Base-by-base conservation (phyloP, 2,888 invertebrate species). In the Hyposoter didymator region DNA sequence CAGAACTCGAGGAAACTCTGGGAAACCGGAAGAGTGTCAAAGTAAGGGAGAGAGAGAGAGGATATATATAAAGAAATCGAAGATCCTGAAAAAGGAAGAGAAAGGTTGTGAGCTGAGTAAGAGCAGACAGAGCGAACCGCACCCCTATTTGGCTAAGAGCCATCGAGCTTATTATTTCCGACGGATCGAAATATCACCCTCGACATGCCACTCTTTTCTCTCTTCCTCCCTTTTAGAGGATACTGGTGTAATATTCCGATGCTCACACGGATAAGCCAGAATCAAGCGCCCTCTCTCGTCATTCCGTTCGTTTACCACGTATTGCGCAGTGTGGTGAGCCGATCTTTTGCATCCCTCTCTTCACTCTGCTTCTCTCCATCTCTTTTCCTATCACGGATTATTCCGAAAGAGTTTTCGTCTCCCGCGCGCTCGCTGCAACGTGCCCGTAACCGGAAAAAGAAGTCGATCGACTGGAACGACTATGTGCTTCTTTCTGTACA, bases 101-200 rank as follows among this genome's bases (percentile, higher is more conserved):
- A 22, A 49, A 66, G 35, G 43, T 35, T 66, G 62, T 14, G 49
- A 79, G 72, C 79, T 47, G 85, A 82, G 82, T 70, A 52, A 73
- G 52, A 80, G 73, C 75, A 72, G 87, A 74, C 72, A 73, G 87
- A 75, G 59, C 64, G 76, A 84, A 84, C 85, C 85, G 84, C 85
- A 74, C 83, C 88, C 87, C 88, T 89, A 89, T 91, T 90, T 91
- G 91, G 91, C 91, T 90, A 88, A 90, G 90, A 91, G 91, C 91
- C 91, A 91, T 84, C 79, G 78, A 81, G 89, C 87, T 91, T 91
- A 91, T 91, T 91, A 91, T 90, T 90, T 90, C 90, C 86, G 89
- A 88, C 88, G 84, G 88, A 87, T 88, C 90, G 88, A 87, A 89
- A 90, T 90, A 88, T 88, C 89, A 87, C 88, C 74, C 81, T 74